These are phyloP conservation scores for Xestia sexstrigata DNA, from an alignment of 2,888 invertebrate genomes.

Conservation along the genomic window DNA sequence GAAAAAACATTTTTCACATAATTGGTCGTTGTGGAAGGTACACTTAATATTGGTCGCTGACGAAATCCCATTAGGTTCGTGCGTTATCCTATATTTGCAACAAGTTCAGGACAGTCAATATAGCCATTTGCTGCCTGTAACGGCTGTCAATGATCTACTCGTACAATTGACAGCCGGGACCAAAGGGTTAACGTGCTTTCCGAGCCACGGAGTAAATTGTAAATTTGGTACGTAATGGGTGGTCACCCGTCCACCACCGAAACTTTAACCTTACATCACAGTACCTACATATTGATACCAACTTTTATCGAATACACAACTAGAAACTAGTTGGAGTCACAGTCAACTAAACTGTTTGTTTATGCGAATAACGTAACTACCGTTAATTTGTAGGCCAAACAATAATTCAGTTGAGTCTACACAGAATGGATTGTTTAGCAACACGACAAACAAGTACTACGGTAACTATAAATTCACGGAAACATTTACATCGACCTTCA, in stretches of 20 bases:
- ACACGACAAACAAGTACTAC: not conserved
- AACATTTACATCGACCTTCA: not conserved
- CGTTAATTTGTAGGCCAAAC: slow-evolving; percentile 16
- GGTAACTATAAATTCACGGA: not conserved
- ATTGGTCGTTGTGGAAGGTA: no score
- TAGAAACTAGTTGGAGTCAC: not conserved
- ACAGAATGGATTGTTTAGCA: not conserved
- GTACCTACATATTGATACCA: not conserved
- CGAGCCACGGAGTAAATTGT: not conserved
- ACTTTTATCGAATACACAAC: not conserved
- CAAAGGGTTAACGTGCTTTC: not conserved
- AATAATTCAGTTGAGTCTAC: slow-evolving; percentile 11
- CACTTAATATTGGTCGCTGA: no score
- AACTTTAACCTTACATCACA: not conserved
- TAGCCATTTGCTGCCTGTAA: no score
- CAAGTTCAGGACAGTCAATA: no score
- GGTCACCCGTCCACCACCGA: not conserved
- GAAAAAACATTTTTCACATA: no score
- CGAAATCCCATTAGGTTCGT: no score
- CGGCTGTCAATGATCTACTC: not conserved
- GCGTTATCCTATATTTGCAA: no score
- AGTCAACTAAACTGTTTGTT: slow-evolving; percentile 15
- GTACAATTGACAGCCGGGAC: not conserved
- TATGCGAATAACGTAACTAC: slow-evolving; percentile 8
- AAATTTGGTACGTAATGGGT: no score